A percentile compares a stretch with the other conserved stretches of the same genome.
These are phyloP conservation scores for Metopia argyrocephala DNA, from an alignment of 2,888 invertebrate species.

Conservation along the genomic window DNA sequence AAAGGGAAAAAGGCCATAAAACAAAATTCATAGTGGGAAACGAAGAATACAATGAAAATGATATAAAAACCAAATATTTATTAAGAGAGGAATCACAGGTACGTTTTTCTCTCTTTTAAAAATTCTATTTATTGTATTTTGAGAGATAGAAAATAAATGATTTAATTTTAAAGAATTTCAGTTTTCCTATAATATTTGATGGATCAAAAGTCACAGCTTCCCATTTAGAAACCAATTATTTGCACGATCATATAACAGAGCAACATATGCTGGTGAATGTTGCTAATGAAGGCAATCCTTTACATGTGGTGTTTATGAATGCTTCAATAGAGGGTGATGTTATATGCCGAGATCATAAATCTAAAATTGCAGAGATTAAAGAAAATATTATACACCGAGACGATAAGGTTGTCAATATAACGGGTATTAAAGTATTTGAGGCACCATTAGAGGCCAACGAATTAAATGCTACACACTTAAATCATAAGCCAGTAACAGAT, in stretches of 20 bases:
- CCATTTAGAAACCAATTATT: constrained; percentile 63
- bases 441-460: constrained; percentile 65
- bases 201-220: constrained; percentile 68
- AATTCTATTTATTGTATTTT: neutral
- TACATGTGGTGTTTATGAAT: constrained; percentile 71
- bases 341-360: constrained; percentile 65
- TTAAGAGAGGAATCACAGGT: constrained; percentile 71
- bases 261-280: constrained; percentile 68
- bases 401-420: constrained; percentile 67
- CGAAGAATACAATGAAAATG: constrained; percentile 54
- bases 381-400: constrained; percentile 69
- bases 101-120: neutral
- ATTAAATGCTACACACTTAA: constrained; percentile 64
- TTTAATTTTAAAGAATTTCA: constrained; percentile 65
- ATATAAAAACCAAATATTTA: constrained; percentile 68
- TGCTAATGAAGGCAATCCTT: constrained; percentile 42
- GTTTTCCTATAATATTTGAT: constrained; percentile 65
- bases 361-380: constrained; percentile 68
- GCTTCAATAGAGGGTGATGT: constrained; percentile 69
- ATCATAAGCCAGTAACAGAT: constrained; percentile 66
- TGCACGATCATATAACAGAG: constrained; percentile 68
- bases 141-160: neutral
- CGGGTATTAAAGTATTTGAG: constrained; percentile 70
- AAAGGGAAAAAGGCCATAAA: constrained; percentile 57
- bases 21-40: constrained; percentile 64